Conservation (phyloP, 2,888 invertebrate species). For the Pheosia tremula region DNA sequence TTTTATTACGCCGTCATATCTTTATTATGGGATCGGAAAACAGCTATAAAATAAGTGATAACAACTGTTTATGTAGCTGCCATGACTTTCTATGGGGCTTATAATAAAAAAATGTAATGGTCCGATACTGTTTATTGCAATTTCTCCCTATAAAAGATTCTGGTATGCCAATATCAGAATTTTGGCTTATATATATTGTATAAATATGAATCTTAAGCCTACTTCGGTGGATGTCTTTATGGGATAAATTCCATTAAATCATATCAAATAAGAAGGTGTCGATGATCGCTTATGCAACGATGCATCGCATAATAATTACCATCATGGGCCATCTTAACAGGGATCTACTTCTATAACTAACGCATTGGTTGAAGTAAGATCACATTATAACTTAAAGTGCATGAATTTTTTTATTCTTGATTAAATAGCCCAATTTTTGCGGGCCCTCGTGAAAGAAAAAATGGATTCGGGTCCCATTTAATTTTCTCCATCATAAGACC, state of each 20-base stretch:
- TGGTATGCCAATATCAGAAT: background rate
- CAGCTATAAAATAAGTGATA: slow-evolving; percentile 68
- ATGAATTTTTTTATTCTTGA: slow-evolving; percentile 33
- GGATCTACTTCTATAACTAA: too few species aligned
- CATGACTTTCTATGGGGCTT: slow-evolving; percentile 38
- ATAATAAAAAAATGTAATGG: slow-evolving; percentile 35
- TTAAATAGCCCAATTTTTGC: slow-evolving; percentile 25
- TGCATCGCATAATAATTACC: too few species aligned
- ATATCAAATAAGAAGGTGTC: too few species aligned
- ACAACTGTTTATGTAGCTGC: slow-evolving; percentile 58
- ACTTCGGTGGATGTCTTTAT: background rate
- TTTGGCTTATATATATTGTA: background rate
- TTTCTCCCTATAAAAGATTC: slow-evolving; percentile 17
- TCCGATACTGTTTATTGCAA: slow-evolving; percentile 37
- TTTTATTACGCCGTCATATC: slow-evolving; percentile 54
- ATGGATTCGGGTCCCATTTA: slow-evolving; percentile 49
- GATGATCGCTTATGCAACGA: too few species aligned
- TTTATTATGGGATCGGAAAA: slow-evolving; percentile 66
- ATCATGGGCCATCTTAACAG: too few species aligned
- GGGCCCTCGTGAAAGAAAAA: slow-evolving; percentile 39
- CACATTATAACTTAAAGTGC: slow-evolving; percentile 7
- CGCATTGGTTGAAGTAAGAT: background rate
- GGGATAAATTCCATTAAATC: too few species aligned
- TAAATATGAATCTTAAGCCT: background rate
- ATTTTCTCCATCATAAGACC: slow-evolving; percentile 40